Evolutionary conservation across 2,888 invertebrate species (phyloP), one percentile per base, ranked within the genome.

Genomic region (Heliconius sara): DNA sequence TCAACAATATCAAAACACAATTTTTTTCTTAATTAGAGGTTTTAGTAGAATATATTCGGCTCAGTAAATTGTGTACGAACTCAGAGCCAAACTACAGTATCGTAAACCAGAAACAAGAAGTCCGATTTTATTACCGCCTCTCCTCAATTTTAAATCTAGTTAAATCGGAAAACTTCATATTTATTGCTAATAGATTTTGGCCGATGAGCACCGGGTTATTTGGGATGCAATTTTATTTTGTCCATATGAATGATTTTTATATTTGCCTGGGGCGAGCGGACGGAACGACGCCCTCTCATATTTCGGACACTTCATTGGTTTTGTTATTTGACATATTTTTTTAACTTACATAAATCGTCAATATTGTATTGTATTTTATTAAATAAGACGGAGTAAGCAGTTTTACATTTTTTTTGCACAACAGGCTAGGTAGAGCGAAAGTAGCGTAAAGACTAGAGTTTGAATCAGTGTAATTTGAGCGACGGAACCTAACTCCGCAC

Each of bases 101-200:
- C 93, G 88, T 95, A 94, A 95, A 94, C 85, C 89, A 90, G 89
- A 88, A 92, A 79, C 91, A 90, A 90, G 90, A 90, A 91, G 88
- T 89, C 88, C 87, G 87, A 88, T 90, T 91, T 92, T 89, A 92
- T 91, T 89, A 87, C 85, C 84, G 82, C 83, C 84, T 83, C 84
- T 87, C 88, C 87, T 87, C 90, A 88, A 87, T 92, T 93, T 94
- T 92, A 93, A 94, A 93, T 93, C 94, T 92, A 90, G 91, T 91
- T 93, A 92, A 95, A 95, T 95, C 93, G 94, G 92, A 94, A 95
- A 95, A 95, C 91, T 95, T 95, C 92, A 94, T 95, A 95, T 95
- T 95, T 95, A 95, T 94, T 95, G 94, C 95, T 94, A 95, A 95
- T 95, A 95, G 95, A 94, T 95, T 95, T 92, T 93, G 92, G 89